Base-by-base conservation (phyloP, 2,797 vertebrate genomes). In the Coreius guichenoti region DNA sequence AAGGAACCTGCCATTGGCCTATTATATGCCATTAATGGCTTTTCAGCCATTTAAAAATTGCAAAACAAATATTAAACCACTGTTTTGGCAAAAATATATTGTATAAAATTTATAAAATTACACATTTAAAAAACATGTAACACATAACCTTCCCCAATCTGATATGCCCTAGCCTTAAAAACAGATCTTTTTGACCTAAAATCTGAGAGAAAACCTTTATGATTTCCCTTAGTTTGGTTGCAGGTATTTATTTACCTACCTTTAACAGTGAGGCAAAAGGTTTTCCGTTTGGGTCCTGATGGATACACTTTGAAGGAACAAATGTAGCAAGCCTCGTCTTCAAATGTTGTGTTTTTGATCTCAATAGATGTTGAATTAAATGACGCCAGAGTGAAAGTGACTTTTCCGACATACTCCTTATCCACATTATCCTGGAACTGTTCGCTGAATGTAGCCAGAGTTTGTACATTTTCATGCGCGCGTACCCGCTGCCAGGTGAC, bases 251-350 rank as follows among this genome's bases (percentile, higher is more conserved):
- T 7, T 7, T 2, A 23, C 86, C 51, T 91, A 95, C 95, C 94
- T 86, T 90, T 56, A 21, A 95, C 93, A 1, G 49, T 90, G 43
- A 95, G 91, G 70, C 94, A 95, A 0, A 23, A 87, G 73, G 93
- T 88, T 0, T 23, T 74, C 6, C 87, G 63, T 45, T 81, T 77
- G 31, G 95, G 93, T 13, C 94, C 94, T 0, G 79, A 86, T 0
- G 94, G 94, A 67, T 91, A 96, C 0, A 76, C 86, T 2, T 93
- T 92, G 23, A 96, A 96, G 0, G 89, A 90, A 73, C 95, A 96
- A 0, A 92, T 70, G 12, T 95, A 95, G 23, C 94, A 95, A 45
- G 90, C 88, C 4, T 95, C 93, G 6, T 96, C 95, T 0, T 29
- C 81, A 92, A 93, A 93, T 0, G 91, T 92, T 0, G 93, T 76